These are phyloP conservation scores for Caranx ignobilis DNA, from an alignment of 2,113 vertebrate genomes.

Conservation along the genomic window DNA sequence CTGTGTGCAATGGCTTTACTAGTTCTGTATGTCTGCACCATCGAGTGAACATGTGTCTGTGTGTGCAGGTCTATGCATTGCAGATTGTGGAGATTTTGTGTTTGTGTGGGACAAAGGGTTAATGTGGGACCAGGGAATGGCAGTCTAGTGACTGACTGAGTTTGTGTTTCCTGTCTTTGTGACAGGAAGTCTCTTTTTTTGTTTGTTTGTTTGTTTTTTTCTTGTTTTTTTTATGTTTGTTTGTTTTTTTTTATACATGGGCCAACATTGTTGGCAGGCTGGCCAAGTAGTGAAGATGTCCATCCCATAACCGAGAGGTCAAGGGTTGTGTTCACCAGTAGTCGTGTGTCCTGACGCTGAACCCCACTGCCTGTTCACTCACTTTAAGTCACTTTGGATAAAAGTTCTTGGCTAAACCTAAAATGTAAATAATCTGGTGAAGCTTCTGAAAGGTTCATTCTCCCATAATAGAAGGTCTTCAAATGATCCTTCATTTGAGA, in stretches of 20 bases:
- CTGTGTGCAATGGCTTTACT: constrained; percentile 79
- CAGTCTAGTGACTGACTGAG: constrained; percentile 44
- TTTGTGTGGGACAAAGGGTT: constrained; percentile 20
- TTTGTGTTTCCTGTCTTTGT: constrained; percentile 35
- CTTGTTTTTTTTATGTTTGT: not conserved
- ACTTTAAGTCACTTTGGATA: constrained; percentile 74
- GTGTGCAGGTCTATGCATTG: constrained; percentile 23
- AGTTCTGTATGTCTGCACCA: constrained; percentile 72
- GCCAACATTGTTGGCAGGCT: constrained; percentile 41
- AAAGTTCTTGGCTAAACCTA: constrained; percentile 69
- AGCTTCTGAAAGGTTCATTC: constrained; percentile 70
- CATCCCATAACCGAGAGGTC: constrained; percentile 12
- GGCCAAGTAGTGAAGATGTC: constrained; percentile 18
- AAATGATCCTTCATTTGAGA: constrained; percentile 10
- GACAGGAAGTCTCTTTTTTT: constrained; percentile 23
- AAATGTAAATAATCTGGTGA: constrained; percentile 61
- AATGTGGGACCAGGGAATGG: constrained; percentile 33
- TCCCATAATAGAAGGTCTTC: constrained; percentile 41
- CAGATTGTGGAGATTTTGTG: constrained; percentile 23
- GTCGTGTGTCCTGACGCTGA: constrained; percentile 33
- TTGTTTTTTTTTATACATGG: not conserved
- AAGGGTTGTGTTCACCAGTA: constrained; percentile 29
- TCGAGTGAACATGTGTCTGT: constrained; percentile 47
- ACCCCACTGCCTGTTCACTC: constrained; percentile 45
- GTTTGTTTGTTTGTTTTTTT: not conserved